Base-by-base conservation (phyloP, 1,140 invertebrate genomes). In the Sitophilus oryzae region DNA sequence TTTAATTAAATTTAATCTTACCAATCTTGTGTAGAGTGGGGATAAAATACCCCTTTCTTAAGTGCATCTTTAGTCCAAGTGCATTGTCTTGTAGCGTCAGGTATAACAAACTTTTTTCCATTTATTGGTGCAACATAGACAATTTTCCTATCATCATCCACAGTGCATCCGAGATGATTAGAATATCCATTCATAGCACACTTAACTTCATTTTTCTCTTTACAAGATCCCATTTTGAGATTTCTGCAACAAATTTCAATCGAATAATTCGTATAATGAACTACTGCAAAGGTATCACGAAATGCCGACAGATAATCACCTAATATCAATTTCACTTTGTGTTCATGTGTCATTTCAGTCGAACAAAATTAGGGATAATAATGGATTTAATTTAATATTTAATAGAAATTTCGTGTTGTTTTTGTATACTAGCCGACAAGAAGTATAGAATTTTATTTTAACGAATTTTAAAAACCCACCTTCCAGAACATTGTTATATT, bases 71-170 rank as follows among this genome's bases (percentile, higher is more conserved):
- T 57, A 25, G 34, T 51, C 55, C 55, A 57, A 2, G 34, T 25
- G 15, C 55, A 57, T 21, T 30, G 57, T 22, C 48, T 60, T 8
- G 46, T 22, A 11, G 47, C 43, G 47, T 58, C 51, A 1, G 61
- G 61, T 18, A 50, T 53, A 16, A 54, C 42, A 47, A 62, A 60
- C 23, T 54, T 50, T 19, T 60, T 50, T 2, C 49, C 49, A 14
- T 57, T 57, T 9, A 57, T 51, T 4, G 55, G 55, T 1, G 55
- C 30, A 10, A 57, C 41, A 22, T 51, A 57, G 4, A 52, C 25
- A 9, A 57, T 16, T 36, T 56, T 14, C 8, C 37, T 38, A 21
- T 8, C 5, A 2, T 22, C 21, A 4, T 38, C 14, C 6, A 30
- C 25, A 11, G 5, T 30, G 5, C 5, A 6, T 30, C 25, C 25